phyloP scores from a whole-genome alignment of 2,797 vertebrate species.

The Sebastolobus alascanus region DNA sequence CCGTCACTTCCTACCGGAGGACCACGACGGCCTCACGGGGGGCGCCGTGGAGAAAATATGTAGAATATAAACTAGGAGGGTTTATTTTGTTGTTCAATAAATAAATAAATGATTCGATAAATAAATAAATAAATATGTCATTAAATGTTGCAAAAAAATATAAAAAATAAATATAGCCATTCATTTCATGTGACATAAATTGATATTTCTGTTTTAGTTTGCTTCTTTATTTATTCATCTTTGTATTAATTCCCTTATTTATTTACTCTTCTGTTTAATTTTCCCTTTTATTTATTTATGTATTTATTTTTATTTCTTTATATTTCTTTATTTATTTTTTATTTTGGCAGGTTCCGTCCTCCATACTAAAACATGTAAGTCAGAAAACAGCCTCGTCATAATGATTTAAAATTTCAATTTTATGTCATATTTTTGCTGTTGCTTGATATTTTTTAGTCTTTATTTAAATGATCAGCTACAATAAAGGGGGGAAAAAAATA shows the following conservation, averaged over 20 bases:
- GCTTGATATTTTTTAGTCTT: neutral
- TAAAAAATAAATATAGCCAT: too few species aligned
- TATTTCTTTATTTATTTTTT: too few species aligned
- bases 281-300: too few species aligned
- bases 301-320: too few species aligned
- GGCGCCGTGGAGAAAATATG: neutral
- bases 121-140: too few species aligned
- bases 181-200: too few species aligned
- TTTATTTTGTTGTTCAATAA: neutral
- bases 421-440: neutral
- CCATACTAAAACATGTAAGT: neutral
- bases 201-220: too few species aligned
- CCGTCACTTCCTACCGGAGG: neutral
- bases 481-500: neutral
- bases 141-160: too few species aligned
- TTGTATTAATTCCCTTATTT: too few species aligned
- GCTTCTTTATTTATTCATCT: too few species aligned
- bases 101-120: neutral
- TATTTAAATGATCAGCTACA: neutral
- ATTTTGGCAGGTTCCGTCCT: too few species aligned
- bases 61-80: neutral
- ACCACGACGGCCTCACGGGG: neutral
- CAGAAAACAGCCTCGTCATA: neutral
- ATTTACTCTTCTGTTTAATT: neutral
- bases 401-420: neutral